Evolutionary conservation across 1,140 invertebrate genomes (phyloP), one percentile per base, ranked within the genome.

Genomic region (Leptestheria dahalacensis): DNA sequence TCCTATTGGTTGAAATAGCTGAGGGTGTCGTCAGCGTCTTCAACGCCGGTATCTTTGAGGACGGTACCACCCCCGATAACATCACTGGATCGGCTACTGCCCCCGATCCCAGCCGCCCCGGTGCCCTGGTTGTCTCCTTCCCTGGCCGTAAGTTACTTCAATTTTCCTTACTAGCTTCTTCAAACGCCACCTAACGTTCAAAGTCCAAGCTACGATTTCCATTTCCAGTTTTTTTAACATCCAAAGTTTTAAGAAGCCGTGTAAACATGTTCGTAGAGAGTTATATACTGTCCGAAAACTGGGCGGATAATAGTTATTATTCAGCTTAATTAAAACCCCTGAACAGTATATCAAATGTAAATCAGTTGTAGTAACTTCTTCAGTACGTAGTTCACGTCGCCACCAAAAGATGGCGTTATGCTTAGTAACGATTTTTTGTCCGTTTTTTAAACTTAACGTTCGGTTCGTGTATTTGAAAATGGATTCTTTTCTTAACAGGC

Each of bases 21-120:
- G 18, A 21, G 21, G 48, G 48, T 18, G 48, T 49, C 3, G 58
- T 60, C 25, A 60, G 58, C 48, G 58, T 60, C 11, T 20, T 52
- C 20, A 60, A 60, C 15, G 33, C 51, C 23, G 58, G 47, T 28
- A 20, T 60, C 26, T 52, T 29, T 11, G 47, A 46, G n/a, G 26
- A 52, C 33, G 58, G 58, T 29, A 52, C 33, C 52, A 20, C 29
- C 49, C 47, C 53, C 2, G 53, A 26, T 24, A 59, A 59, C 18
- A 60, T 60, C 26, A 60, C 58, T 51, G 58, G 58, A 50, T 52
- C 49, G 15, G 58, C 58, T 10, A 52, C 49, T 41, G 58, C 58
- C 21, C 29, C 46, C 24, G 52, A 49, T 20, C 48, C 58, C 15
- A 49, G 52, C 4, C 23, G 52, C 21, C 58, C 58, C 18, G 58